These are phyloP conservation scores for Cyclura pinguis DNA, from an alignment of 2,797 vertebrate genomes.

Conservation along the genomic window DNA sequence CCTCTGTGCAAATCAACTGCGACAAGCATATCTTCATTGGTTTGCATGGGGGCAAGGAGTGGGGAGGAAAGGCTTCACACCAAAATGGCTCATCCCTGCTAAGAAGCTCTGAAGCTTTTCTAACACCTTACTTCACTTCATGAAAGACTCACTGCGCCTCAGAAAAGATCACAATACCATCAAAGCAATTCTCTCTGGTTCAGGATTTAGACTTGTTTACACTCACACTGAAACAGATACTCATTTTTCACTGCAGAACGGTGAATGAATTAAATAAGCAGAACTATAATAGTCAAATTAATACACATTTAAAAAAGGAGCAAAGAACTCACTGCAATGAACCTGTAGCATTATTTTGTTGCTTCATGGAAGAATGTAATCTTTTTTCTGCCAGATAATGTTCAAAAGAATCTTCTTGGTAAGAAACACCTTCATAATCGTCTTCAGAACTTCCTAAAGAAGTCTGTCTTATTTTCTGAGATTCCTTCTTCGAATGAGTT, in stretches of 20 bases:
- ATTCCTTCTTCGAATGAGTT: not conserved
- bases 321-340: constrained; percentile 53
- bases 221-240: constrained; percentile 14
- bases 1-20: not conserved
- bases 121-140: not conserved
- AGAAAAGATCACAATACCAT: not conserved
- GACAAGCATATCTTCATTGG: not conserved
- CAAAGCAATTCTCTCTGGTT: not conserved
- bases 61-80: not conserved
- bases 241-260: not conserved
- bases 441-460: not conserved
- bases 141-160: not conserved
- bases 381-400: not conserved
- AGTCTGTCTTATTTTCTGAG: not conserved
- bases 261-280: not conserved
- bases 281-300: not conserved
- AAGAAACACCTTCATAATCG: not conserved
- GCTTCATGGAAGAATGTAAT: not conserved
- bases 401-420: constrained; percentile 23
- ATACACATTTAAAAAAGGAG: not conserved
- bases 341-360: not conserved
- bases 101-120: not conserved
- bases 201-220: not conserved
- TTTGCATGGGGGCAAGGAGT: not conserved
- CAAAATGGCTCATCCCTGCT: not conserved